Percentiles rank a stretch among this genome's conserved stretches.
These are phyloP conservation scores for Pygoscelis adeliae DNA, from an alignment of 2,113 vertebrate genomes.

Conservation along the genomic window DNA sequence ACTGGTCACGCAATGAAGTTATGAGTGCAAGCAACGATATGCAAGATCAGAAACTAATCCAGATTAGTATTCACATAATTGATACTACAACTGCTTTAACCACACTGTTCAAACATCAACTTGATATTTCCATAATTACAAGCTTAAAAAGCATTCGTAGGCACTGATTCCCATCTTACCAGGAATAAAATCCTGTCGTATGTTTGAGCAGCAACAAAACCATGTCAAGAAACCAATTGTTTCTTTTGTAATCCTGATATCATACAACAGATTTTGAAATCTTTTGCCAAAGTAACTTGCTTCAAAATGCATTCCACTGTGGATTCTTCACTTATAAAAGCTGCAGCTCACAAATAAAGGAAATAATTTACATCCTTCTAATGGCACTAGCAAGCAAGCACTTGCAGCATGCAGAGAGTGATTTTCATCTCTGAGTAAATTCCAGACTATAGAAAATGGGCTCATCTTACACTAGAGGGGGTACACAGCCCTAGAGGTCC, in stretches of 20 bases:
- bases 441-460: background rate
- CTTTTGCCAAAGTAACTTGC: background rate
- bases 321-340: background rate
- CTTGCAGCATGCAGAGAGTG: background rate
- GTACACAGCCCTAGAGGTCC: background rate
- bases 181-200: background rate
- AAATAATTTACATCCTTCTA: background rate
- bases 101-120: background rate
- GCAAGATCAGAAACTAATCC: background rate
- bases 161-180: background rate
- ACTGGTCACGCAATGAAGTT: background rate
- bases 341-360: background rate
- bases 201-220: background rate
- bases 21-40: background rate
- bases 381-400: background rate
- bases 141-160: background rate
- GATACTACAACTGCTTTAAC: background rate
- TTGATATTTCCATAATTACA: background rate
- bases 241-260: background rate
- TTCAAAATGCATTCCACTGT: background rate
- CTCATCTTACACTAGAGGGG: slow-evolving; percentile 19
- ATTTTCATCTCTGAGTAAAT: background rate
- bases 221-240: background rate
- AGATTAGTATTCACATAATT: background rate
- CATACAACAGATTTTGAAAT: background rate